phyloP scores from a whole-genome alignment of 2,113 vertebrate genomes.

The Oryctolagus cuniculus region mOryCun1.1 NC_091432.1:110060001-110060500 shows the following conservation, averaged over 20 bases:
- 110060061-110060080: neutral
- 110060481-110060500: conserved; percentile 54
- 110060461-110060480: neutral
- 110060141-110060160: neutral
- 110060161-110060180: neutral
- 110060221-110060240: conserved; percentile 40
- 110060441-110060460: neutral
- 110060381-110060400: fast-evolving
- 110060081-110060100: neutral
- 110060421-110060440: neutral
- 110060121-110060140: no score
- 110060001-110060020: neutral
- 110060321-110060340: conserved; percentile 36
- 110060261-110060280: conserved; percentile 20
- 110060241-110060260: conserved; percentile 54
- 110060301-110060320: neutral
- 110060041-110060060: neutral
- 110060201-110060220: conserved; percentile 40
- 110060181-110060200: neutral
- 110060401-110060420: fast-evolving
- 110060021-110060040: neutral
- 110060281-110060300: conserved; percentile 45
- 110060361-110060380: neutral
- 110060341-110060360: conserved; percentile 57
- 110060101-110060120: neutral